Percentiles rank a stretch among this genome's conserved stretches.
Conservation (phyloP, 2,888 invertebrate genomes). For the Melanotus villosus region DNA sequence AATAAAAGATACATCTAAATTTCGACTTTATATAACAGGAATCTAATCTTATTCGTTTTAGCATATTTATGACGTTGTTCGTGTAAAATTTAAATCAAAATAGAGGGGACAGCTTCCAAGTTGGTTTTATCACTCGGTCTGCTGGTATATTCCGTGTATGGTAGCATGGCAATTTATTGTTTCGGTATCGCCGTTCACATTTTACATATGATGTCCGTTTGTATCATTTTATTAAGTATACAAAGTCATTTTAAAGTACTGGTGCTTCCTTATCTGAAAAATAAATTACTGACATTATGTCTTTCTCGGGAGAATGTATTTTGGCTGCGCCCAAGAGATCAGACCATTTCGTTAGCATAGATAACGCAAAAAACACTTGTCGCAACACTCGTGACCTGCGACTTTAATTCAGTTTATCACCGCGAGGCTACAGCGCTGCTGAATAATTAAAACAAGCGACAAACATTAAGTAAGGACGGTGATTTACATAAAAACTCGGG, state of each 20-base stretch:
- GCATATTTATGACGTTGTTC: too few species aligned
- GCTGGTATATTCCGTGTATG: not conserved
- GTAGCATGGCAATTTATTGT: not conserved
- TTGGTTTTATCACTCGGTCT: not conserved
- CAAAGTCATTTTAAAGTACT: conserved; percentile 15
- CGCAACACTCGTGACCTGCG: conserved; percentile 64
- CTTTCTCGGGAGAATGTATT: conserved; percentile 41
- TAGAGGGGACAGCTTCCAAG: too few species aligned
- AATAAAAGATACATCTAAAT: too few species aligned
- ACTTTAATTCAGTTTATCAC: conserved; percentile 63
- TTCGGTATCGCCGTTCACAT: not conserved
- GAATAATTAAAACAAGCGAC: conserved; percentile 63
- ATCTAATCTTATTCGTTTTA: too few species aligned
- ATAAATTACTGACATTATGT: conserved; percentile 35
- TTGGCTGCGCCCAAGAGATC: conserved; percentile 63
- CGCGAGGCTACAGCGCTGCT: conserved; percentile 54
- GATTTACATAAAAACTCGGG: conserved; percentile 52
- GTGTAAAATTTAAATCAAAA: too few species aligned
- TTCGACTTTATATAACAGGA: too few species aligned
- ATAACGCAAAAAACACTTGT: conserved; percentile 68
- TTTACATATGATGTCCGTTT: conserved; percentile 11
- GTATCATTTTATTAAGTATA: conserved; percentile 15
- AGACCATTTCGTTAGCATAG: conserved; percentile 64
- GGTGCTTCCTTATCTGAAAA: conserved; percentile 18
- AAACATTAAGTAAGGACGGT: conserved; percentile 58